Evolutionary conservation across 2,797 vertebrate species (phyloP).

Genomic region (Pseudopleuronectes americanus): DNA sequence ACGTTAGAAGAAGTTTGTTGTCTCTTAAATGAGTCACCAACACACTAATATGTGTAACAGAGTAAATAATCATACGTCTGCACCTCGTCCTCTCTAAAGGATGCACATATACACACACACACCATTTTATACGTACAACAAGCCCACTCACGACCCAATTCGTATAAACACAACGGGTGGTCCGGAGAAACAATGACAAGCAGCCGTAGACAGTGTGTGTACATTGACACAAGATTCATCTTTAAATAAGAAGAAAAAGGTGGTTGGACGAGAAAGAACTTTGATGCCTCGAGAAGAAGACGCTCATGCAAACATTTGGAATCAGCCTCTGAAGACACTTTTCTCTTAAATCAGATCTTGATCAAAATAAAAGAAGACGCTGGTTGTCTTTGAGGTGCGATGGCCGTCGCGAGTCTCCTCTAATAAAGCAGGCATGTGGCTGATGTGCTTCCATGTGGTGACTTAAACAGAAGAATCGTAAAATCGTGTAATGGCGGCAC

Average conservation of each 20-base stretch:
- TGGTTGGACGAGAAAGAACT: background rate
- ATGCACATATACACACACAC: slow-evolving; percentile 4
- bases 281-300: slow-evolving; percentile 10
- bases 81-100: slow-evolving; percentile 21
- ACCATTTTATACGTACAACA: slow-evolving; percentile 44
- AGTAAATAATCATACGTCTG: slow-evolving; percentile 46
- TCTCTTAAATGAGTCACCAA: slow-evolving; percentile 30
- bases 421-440: slow-evolving; percentile 37
- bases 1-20: slow-evolving; percentile 8
- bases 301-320: slow-evolving; percentile 25
- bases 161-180: slow-evolving; percentile 70
- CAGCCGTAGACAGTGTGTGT: slow-evolving; percentile 37
- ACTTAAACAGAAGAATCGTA: slow-evolving; percentile 40
- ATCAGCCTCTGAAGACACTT: slow-evolving; percentile 42
- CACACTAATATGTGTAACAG: slow-evolving; percentile 24
- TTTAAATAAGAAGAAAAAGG: slow-evolving; percentile 7
- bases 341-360: slow-evolving; percentile 33
- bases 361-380: slow-evolving; percentile 9
- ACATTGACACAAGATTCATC: slow-evolving; percentile 60
- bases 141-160: slow-evolving; percentile 46
- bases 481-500: slow-evolving; percentile 45
- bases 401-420: slow-evolving; percentile 33
- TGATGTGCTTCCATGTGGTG: slow-evolving; percentile 42
- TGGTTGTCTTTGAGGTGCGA: slow-evolving; percentile 7
- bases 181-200: slow-evolving; percentile 57